A percentile compares a stretch with the other conserved stretches of the same genome.
Conservation (phyloP, 2,113 vertebrate genomes). For the Tyto alba region DNA sequence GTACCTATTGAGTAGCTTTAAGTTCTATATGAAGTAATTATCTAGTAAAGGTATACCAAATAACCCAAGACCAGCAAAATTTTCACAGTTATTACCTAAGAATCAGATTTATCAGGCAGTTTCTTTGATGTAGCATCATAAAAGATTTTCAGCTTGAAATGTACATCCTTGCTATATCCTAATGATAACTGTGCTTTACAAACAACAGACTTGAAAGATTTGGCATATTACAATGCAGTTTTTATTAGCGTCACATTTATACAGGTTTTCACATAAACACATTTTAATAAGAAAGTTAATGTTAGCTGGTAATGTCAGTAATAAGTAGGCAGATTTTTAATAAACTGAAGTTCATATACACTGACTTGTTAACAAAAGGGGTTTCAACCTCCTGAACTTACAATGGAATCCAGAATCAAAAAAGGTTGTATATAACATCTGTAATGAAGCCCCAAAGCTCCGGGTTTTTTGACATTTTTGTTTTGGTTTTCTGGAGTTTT, state of each 20-base stretch:
- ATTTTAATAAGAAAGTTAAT: neutral
- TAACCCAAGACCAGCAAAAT: neutral
- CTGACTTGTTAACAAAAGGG: neutral
- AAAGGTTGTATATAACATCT: neutral
- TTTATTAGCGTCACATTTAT: neutral
- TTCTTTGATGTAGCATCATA: neutral
- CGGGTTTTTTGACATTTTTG: neutral
- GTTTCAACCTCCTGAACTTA: neutral
- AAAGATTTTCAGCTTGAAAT: neutral
- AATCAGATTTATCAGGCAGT: neutral
- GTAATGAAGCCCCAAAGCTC: neutral
- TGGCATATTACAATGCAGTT: neutral
- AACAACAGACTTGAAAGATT: slow-evolving; percentile 11
- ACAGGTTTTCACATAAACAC: neutral
- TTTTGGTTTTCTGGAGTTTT: neutral
- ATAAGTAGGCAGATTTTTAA: neutral
- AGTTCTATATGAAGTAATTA: neutral
- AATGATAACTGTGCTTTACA: slow-evolving; percentile 11
- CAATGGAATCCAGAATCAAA: neutral
- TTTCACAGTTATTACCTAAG: neutral
- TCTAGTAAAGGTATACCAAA: neutral
- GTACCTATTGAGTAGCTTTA: neutral
- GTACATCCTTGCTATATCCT: neutral
- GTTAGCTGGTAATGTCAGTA: neutral
- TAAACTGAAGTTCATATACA: neutral